A percentile compares a stretch with the other conserved stretches of the same genome.
Conservation (phyloP, 2,113 vertebrate genomes). For the Alligator mississippiensis region DNA sequence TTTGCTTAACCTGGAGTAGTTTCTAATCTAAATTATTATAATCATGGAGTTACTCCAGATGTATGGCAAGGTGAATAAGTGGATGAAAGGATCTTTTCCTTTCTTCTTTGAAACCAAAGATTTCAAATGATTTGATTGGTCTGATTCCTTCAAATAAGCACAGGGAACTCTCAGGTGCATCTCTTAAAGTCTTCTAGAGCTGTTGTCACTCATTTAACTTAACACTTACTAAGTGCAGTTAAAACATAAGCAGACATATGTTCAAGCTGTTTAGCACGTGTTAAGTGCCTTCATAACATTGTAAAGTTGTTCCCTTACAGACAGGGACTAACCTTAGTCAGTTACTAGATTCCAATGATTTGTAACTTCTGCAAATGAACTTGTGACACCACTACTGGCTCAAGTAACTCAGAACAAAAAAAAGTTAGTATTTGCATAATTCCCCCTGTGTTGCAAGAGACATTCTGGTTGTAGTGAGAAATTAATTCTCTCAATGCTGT, state of each 20-base stretch:
- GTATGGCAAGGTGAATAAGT: not conserved
- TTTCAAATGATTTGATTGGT: not conserved
- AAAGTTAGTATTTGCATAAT: not conserved
- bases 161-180: not conserved
- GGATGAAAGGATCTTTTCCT: not conserved
- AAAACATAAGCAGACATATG: no score
- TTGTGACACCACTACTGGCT: not conserved
- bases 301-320: no score
- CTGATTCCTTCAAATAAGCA: not conserved
- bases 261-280: no score
- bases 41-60: not conserved
- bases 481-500: conserved; percentile 17
- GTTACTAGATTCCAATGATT: no score
- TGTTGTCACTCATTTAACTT: no score
- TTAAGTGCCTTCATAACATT: no score
- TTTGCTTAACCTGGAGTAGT: not conserved
- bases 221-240: no score
- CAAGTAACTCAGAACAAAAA: not conserved
- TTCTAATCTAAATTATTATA: not conserved
- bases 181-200: not conserved
- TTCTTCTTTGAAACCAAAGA: not conserved
- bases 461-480: not conserved
- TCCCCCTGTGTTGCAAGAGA: not conserved
- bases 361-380: no score
- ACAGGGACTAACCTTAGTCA: no score